Conservation (phyloP, 2,888 invertebrate species). For the Synergus gifuensis region DNA sequence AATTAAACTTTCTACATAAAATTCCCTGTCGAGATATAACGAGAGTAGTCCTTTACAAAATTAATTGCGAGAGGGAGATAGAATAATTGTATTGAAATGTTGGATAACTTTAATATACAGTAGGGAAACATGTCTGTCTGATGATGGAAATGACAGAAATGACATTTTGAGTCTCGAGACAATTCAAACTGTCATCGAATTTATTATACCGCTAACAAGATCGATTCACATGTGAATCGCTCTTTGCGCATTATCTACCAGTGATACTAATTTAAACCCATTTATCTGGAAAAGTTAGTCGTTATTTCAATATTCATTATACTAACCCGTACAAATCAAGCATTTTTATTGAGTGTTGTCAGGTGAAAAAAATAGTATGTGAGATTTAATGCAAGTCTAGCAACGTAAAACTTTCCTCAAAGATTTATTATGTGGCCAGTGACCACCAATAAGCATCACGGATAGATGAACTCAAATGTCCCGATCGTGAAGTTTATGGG, state of each 20-base stretch:
- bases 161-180: background rate
- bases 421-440: background rate
- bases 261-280: conserved; percentile 15
- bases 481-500: background rate
- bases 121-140: background rate
- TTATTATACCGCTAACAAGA: background rate
- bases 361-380: background rate
- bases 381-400: background rate
- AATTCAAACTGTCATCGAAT: conserved; percentile 3
- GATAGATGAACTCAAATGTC: too few species aligned
- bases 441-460: too few species aligned
- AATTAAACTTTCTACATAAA: background rate
- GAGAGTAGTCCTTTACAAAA: background rate
- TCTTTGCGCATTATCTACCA: conserved; percentile 23
- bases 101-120: too few species aligned
- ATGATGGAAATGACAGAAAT: background rate
- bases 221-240: background rate
- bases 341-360: background rate
- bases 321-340: background rate
- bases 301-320: background rate
- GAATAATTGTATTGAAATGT: too few species aligned
- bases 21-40: background rate
- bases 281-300: background rate
- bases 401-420: background rate
- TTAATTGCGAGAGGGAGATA: background rate